A percentile compares a stretch with the other conserved stretches of the same genome.
Conservation (phyloP, 2,888 invertebrate species). For the Amiota communis region DNA sequence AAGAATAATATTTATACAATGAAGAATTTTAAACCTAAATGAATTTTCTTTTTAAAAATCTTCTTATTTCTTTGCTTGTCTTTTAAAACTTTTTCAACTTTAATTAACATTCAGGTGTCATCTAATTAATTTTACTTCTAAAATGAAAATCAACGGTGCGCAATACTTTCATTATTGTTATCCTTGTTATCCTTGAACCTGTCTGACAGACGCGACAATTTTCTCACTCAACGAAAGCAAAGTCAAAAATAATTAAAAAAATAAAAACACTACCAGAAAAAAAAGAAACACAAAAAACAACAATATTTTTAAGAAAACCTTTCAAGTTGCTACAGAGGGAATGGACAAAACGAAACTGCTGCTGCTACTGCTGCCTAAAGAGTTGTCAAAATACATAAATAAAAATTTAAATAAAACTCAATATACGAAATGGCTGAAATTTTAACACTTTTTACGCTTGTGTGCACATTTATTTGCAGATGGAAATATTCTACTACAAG, state of each 20-base stretch:
- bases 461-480: not conserved
- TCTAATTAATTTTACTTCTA: slow-evolving; percentile 14
- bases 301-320: slow-evolving; percentile 1
- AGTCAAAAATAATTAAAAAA: slow-evolving; percentile 19
- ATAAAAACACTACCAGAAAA: not conserved
- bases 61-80: not conserved
- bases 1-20: too few relatives aligned
- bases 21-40: too few relatives aligned
- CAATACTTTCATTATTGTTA: not conserved
- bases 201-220: slow-evolving; percentile 4
- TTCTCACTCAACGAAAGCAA: slow-evolving; percentile 21
- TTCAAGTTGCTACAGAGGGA: not conserved
- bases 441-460: slow-evolving; percentile 14
- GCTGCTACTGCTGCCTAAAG: not conserved
- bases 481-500: not conserved
- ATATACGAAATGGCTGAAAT: not conserved
- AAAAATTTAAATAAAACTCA: slow-evolving; percentile 13
- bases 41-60: not conserved
- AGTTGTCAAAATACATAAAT: slow-evolving; percentile 10
- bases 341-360: not conserved
- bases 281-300: not conserved
- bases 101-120: slow-evolving; percentile 24
- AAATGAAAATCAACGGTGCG: slow-evolving; percentile 13
- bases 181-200: not conserved
- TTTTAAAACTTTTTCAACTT: not conserved